A percentile compares a stretch with the other conserved stretches of the same genome.
Evolutionary conservation across 2,113 vertebrate species (phyloP).

Genomic region (Gopherus evgoodei): DNA sequence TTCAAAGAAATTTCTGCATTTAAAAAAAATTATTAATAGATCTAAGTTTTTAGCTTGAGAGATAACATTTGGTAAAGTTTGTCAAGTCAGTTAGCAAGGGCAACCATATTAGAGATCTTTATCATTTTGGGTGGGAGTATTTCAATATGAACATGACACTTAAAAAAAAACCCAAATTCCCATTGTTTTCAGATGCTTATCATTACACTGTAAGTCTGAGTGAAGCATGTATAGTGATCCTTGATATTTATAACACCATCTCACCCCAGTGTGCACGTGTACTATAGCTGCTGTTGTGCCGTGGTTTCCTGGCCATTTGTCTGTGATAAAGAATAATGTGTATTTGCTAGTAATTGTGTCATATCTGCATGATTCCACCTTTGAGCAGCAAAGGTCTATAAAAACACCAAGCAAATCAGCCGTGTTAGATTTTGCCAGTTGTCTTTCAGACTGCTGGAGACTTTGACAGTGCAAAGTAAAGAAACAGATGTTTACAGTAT

Average conservation of each 20-base stretch:
- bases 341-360: not conserved
- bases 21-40: not conserved
- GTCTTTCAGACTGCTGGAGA: not conserved
- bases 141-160: fast-evolving
- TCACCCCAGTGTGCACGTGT: fast-evolving
- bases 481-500: not conserved
- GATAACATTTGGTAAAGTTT: not conserved
- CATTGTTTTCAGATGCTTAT: not conserved
- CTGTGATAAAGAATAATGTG: not conserved
- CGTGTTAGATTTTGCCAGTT: not conserved
- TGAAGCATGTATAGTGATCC: fast-evolving
- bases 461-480: not conserved
- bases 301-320: not conserved
- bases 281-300: not conserved
- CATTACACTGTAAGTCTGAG: fast-evolving
- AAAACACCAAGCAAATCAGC: not conserved
- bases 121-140: not conserved
- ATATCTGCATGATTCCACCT: not conserved
- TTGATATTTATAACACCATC: fast-evolving
- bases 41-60: not conserved
- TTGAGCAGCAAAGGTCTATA: not conserved
- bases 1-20: not conserved
- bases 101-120: not conserved
- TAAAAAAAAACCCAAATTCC: not conserved
- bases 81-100: not conserved